Evolutionary conservation across 2,113 vertebrate species (phyloP).

Genomic region (Rhinopithecus roxellana): DNA sequence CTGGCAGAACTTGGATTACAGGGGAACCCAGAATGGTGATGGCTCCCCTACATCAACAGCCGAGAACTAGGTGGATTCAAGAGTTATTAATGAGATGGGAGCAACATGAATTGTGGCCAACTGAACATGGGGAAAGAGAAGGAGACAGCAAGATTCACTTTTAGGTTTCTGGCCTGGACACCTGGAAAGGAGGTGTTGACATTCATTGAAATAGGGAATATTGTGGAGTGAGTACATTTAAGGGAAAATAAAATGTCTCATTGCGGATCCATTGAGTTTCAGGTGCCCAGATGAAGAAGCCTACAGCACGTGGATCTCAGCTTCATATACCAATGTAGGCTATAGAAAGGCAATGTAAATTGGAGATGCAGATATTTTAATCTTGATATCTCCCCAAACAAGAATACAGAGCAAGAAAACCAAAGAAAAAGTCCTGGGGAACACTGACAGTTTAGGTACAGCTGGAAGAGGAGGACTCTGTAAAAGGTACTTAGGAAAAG

Average conservation of each 20-base stretch:
- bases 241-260: neutral
- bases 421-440: neutral
- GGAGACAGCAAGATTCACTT: neutral
- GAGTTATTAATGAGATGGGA: neutral
- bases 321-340: neutral
- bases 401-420: neutral
- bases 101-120: neutral
- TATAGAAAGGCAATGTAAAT: neutral
- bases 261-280: fast-evolving
- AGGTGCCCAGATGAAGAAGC: neutral
- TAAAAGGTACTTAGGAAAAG: neutral
- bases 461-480: neutral
- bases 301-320: neutral
- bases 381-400: too few relatives aligned
- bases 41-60: fast-evolving
- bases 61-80: neutral
- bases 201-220: neutral
- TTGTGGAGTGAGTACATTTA: neutral
- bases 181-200: neutral
- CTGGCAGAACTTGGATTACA: neutral
- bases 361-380: neutral
- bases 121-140: neutral
- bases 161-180: neutral
- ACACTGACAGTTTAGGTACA: neutral
- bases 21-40: neutral